phyloP scores from a whole-genome alignment of 2,797 vertebrate genomes.

The Apodemus agrarius region DNA sequence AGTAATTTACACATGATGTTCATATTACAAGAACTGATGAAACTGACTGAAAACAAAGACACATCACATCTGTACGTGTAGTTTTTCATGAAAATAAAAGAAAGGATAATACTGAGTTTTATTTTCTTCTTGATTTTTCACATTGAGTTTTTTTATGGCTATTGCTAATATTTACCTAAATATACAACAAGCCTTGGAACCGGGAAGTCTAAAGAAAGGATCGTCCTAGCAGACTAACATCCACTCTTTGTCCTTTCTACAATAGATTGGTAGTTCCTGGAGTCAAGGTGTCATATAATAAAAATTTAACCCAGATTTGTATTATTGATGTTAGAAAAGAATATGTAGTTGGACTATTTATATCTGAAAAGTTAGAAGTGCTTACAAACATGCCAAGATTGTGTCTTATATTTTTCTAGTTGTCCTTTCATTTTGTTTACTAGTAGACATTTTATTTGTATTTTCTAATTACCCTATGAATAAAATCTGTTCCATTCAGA shows the following conservation, averaged over 20 bases:
- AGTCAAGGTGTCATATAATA: neutral
- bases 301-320: conserved; percentile 36
- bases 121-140: neutral
- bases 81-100: neutral
- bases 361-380: neutral
- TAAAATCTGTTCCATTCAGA: conserved; percentile 21
- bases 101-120: neutral
- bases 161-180: neutral
- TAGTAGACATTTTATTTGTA: conserved; percentile 40
- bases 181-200: neutral
- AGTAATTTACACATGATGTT: neutral
- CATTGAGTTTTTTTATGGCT: neutral
- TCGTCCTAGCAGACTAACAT: neutral
- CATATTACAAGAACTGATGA: neutral
- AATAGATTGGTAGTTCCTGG: neutral
- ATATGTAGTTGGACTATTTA: conserved; percentile 17
- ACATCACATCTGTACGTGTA: neutral
- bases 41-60: neutral
- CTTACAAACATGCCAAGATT: conserved; percentile 34
- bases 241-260: neutral
- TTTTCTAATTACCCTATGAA: neutral
- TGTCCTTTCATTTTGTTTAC: neutral
- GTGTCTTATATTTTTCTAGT: conserved; percentile 28
- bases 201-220: neutral
- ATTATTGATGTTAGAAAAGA: conserved; percentile 25